Evolutionary conservation across 1,140 invertebrate genomes (phyloP).

Genomic region (Lutraria rhynchaena): DNA sequence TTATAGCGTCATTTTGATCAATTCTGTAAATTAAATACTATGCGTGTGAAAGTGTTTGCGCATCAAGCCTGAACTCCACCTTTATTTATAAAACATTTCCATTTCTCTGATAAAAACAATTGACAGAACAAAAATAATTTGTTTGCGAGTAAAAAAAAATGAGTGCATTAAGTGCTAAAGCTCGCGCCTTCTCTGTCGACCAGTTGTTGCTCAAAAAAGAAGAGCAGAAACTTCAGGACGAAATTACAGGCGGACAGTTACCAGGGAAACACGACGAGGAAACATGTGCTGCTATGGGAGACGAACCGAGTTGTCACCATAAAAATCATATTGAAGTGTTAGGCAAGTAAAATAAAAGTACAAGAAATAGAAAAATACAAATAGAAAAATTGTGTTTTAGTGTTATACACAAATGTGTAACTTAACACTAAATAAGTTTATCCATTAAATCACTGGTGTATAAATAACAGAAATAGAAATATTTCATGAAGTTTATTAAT

Average conservation of each 20-base stretch:
- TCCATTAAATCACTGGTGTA: too few relatives aligned
- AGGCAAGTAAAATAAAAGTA: too few relatives aligned
- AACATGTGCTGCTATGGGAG: slow-evolving; percentile 36
- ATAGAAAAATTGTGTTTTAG: too few relatives aligned
- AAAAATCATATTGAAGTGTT: slow-evolving; percentile 7
- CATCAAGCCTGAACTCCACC: neutral
- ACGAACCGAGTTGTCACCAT: slow-evolving; percentile 30
- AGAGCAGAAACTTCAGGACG: neutral
- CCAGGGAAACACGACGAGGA: neutral
- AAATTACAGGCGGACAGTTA: neutral
- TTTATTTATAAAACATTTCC: neutral
- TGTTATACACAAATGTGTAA: too few relatives aligned
- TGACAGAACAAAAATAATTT: too few relatives aligned
- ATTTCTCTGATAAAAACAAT: neutral
- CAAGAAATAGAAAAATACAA: too few relatives aligned
- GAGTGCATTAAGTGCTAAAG: slow-evolving; percentile 21
- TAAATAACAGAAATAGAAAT: too few relatives aligned
- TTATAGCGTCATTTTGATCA: neutral
- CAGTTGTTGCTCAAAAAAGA: slow-evolving; percentile 23
- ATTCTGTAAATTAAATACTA: neutral
- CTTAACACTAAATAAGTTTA: too few relatives aligned
- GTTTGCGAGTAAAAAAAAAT: too few relatives aligned
- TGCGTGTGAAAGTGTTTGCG: neutral
- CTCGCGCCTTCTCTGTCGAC: slow-evolving; percentile 50
- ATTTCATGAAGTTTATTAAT: too few relatives aligned